A percentile compares a stretch with the other conserved stretches of the same genome.
phyloP scores from a whole-genome alignment of 2,888 invertebrate genomes.

The Lacanobia wlatinum region DNA sequence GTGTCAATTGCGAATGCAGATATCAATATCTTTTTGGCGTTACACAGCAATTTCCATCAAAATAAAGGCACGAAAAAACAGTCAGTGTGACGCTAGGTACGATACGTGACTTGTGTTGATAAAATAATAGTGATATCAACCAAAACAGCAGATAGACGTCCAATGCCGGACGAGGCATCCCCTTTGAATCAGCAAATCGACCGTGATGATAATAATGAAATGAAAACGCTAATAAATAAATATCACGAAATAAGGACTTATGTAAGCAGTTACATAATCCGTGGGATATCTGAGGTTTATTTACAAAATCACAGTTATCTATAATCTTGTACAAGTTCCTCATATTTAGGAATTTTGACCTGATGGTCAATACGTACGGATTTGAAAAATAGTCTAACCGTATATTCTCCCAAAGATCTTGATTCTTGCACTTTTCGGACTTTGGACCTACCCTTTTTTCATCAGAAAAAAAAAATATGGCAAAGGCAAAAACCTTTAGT shows the following conservation, averaged over 20 bases:
- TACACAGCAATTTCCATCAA: constrained; percentile 16
- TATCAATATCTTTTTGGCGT: neutral
- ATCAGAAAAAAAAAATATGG: constrained; percentile 12
- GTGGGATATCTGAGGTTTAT: no score
- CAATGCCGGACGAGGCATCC: neutral
- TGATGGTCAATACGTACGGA: no score
- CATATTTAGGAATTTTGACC: no score
- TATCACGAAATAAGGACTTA: no score
- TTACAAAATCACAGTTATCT: no score
- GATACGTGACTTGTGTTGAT: neutral
- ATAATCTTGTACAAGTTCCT: no score
- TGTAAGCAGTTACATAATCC: no score
- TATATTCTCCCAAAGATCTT: neutral
- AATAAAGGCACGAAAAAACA: constrained; percentile 7
- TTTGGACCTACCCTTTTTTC: constrained; percentile 18
- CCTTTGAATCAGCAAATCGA: no score
- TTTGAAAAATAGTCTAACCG: neutral
- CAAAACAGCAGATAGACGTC: neutral
- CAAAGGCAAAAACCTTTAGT: constrained; percentile 20
- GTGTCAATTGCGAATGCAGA: neutral
- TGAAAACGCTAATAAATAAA: no score
- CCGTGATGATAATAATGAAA: no score
- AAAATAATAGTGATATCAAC: neutral
- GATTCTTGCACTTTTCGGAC: constrained; percentile 6
- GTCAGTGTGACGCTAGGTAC: neutral